Conservation (phyloP, 1,140 invertebrate genomes). For the Bombus consobrinus region DNA sequence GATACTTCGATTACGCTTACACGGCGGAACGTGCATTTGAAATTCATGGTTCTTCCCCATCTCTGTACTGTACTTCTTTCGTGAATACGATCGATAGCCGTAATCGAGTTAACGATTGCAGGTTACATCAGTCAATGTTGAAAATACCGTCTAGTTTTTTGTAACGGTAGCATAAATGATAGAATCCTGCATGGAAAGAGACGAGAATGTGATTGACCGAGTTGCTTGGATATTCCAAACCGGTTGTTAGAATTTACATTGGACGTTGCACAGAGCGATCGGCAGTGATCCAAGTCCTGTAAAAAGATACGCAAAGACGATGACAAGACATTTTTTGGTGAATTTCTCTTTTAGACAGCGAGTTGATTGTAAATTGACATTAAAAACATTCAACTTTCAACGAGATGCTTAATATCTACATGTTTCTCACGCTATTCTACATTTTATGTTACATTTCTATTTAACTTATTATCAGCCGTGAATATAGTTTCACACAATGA, state of each 20-base stretch:
- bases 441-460: neutral
- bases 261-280: neutral
- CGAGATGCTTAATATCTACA: neutral
- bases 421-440: neutral
- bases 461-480: no score
- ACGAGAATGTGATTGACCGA: conserved; percentile 13
- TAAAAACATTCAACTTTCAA: neutral
- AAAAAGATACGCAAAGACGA: neutral
- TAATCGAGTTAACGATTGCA: conserved; percentile 49
- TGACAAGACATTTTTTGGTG: neutral
- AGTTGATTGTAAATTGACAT: neutral
- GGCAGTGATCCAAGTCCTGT: no score
- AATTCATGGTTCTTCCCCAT: conserved; percentile 58
- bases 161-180: conserved; percentile 12
- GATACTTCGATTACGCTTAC: conserved; percentile 27
- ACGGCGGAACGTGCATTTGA: conserved; percentile 47
- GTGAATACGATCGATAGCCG: conserved; percentile 49
- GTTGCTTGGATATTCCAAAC: conserved; percentile 48
- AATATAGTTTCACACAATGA: no score
- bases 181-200: neutral
- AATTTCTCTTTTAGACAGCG: neutral
- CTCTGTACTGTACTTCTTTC: neutral
- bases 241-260: conserved; percentile 20
- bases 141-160: neutral
- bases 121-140: neutral